Conservation (phyloP, 1,140 invertebrate species). For the Papilio polyxenes region DNA sequence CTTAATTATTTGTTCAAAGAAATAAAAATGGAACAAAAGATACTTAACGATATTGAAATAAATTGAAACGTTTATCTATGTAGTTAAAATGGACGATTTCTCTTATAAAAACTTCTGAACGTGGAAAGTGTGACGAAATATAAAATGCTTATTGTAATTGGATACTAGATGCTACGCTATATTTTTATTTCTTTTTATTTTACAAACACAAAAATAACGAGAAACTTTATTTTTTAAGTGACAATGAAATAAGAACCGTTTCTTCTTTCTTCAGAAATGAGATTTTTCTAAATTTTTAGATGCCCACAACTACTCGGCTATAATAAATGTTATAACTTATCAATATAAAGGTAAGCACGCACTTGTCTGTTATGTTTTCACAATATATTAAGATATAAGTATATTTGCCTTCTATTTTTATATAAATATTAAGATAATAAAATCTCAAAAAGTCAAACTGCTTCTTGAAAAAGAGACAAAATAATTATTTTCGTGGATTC, state of each 20-base stretch:
- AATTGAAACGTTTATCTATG: not conserved
- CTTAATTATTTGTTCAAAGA: not conserved
- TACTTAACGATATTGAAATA: not conserved
- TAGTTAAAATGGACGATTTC: conserved; percentile 2
- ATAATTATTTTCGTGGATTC: not conserved
- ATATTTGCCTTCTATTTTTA: not conserved
- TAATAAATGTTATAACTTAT: not conserved
- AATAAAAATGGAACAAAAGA: not conserved
- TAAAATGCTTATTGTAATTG: not conserved
- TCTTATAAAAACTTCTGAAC: conserved; percentile 18
- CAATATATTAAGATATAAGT: not conserved
- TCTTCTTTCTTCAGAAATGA: not conserved
- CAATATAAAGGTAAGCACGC: not conserved
- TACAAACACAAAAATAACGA: not conserved
- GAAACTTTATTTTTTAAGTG: not conserved
- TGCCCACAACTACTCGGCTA: not conserved
- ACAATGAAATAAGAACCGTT: not conserved
- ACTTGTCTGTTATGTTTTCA: not conserved
- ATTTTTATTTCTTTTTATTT: not conserved
- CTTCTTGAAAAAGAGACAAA: not conserved
- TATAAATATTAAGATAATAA: no score
- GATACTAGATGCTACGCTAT: not conserved
- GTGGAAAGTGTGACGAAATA: conserved; percentile 25
- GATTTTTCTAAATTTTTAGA: not conserved
- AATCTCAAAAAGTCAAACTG: not conserved